Evolutionary conservation across 2,797 vertebrate species (phyloP).

Genomic region (Agapornis canus): DNA sequence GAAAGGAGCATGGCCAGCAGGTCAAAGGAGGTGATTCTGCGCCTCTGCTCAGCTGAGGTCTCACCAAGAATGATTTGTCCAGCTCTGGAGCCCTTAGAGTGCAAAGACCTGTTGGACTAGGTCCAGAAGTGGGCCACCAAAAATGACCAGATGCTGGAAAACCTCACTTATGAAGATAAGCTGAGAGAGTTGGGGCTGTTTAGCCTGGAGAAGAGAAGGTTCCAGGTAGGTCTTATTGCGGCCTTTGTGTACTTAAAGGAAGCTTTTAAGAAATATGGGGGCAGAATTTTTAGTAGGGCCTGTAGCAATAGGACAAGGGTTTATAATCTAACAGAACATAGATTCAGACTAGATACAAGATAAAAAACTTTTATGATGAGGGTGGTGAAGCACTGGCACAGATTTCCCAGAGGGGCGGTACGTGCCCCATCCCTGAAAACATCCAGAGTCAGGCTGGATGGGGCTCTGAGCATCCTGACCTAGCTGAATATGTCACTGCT

Average conservation of each 20-base stretch:
- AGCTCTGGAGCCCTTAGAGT: background rate
- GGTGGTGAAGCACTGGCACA: background rate
- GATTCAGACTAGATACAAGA: background rate
- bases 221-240: background rate
- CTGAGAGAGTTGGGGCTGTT: background rate
- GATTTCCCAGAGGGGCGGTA: background rate
- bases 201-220: background rate
- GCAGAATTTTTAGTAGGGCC: background rate
- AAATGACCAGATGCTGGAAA: background rate
- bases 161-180: background rate
- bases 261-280: background rate
- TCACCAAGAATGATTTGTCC: fast-evolving
- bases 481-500: background rate
- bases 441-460: background rate
- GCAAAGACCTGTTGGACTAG: background rate
- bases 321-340: background rate
- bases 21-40: background rate
- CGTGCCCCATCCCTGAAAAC: background rate
- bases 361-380: background rate
- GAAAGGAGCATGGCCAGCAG: background rate
- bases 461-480: background rate
- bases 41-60: background rate
- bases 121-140: background rate
- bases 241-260: background rate
- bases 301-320: fast-evolving